Evolutionary conservation across 2,113 vertebrate genomes (phyloP).

Genomic region (Pterocles gutturalis): DNA sequence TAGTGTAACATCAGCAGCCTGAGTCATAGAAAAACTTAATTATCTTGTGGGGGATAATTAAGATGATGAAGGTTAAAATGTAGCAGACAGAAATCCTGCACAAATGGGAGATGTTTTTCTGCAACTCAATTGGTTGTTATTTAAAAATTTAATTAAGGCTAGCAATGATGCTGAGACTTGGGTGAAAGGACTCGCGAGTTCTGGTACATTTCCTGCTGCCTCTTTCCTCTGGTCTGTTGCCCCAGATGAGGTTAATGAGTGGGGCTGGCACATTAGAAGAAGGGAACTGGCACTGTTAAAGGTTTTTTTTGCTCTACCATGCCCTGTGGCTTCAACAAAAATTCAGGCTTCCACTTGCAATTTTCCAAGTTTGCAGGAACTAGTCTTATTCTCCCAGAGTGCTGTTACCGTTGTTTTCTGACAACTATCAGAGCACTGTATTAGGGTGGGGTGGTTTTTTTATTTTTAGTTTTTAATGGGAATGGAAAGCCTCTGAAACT

Average conservation of each 20-base stretch:
- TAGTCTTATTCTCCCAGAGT: background rate
- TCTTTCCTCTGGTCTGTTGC: background rate
- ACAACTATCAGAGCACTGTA: background rate
- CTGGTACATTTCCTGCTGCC: background rate
- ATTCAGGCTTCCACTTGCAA: background rate
- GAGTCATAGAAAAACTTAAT: background rate
- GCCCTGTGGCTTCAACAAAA: background rate
- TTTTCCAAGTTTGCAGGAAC: background rate
- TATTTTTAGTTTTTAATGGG: slow-evolving; percentile 34
- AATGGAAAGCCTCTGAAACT: slow-evolving; percentile 47
- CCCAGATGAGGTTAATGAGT: background rate
- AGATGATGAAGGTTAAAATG: background rate
- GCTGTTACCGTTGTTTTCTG: background rate
- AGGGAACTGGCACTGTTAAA: background rate
- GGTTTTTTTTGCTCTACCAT: background rate
- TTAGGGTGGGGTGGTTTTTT: background rate
- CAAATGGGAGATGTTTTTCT: background rate
- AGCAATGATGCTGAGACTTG: background rate
- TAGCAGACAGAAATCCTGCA: background rate
- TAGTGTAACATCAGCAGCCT: background rate
- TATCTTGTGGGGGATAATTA: background rate
- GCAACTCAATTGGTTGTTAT: background rate
- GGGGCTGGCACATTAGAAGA: background rate
- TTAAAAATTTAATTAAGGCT: background rate
- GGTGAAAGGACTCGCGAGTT: background rate